Evolutionary conservation across 2,888 invertebrate species (phyloP).

Genomic region (Argyra leucocephala): DNA sequence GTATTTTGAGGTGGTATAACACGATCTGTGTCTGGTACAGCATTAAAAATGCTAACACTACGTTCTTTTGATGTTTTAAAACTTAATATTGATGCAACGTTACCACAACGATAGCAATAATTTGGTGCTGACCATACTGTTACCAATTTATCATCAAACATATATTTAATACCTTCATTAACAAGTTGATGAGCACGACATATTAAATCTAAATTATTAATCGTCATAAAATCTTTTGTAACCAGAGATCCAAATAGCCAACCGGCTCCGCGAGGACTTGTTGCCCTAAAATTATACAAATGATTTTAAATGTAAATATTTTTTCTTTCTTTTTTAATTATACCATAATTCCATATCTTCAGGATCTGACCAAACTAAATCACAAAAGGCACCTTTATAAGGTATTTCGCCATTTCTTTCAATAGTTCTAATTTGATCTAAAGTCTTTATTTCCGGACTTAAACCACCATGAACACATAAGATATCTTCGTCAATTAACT

Average conservation of each 20-base stretch:
- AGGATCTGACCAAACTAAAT: conserved; percentile 98
- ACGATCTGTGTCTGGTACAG: conserved; percentile 89
- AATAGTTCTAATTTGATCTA: conserved; percentile 93
- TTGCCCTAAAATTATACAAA: conserved; percentile 49
- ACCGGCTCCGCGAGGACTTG: conserved; percentile 93
- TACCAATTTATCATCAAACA: conserved; percentile 93
- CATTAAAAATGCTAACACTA: conserved; percentile 79
- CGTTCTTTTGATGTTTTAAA: conserved; percentile 71
- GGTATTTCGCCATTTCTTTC: conserved; percentile 97
- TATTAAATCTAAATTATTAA: conserved; percentile 85
- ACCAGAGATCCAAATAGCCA: conserved; percentile 94
- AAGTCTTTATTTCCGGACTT: conserved; percentile 90
- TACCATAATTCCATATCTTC: conserved; percentile 71
- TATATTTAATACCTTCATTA: conserved; percentile 96
- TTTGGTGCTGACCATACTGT: conserved; percentile 99
- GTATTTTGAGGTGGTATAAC: conserved; percentile 86
- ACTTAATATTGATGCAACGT: conserved; percentile 91
- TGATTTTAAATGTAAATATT: not conserved
- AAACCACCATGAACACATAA: conserved; percentile 96
- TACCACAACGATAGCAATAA: conserved; percentile 95
- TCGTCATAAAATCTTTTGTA: conserved; percentile 86
- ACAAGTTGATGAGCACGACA: conserved; percentile 98
- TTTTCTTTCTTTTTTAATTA: not conserved
- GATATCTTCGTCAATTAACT: conserved; percentile 83
- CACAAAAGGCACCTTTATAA: conserved; percentile 96